These are phyloP conservation scores for Amorpha juglandis DNA, from an alignment of 2,888 invertebrate species.

Conservation along the genomic window DNA sequence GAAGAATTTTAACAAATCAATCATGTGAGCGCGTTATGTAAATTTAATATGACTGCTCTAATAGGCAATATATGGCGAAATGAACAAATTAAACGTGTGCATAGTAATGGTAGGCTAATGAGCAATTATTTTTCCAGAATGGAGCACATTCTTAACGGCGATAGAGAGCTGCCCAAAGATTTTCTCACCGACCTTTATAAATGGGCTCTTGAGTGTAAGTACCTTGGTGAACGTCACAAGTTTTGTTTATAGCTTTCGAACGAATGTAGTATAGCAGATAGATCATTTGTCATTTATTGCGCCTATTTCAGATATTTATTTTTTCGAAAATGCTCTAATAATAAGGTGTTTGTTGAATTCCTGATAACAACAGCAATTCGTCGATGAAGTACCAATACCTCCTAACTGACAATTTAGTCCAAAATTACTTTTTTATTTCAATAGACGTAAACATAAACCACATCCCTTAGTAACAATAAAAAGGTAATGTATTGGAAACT, in stretches of 20 bases:
- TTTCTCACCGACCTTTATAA: conserved; percentile 90
- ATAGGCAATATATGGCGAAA: conserved; percentile 13
- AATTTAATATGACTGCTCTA: conserved; percentile 13
- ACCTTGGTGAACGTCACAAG: conserved; percentile 37
- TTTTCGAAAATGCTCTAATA: too few species aligned
- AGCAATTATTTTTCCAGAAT: conserved; percentile 80
- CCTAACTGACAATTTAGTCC: too few species aligned
- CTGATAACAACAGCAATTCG: too few species aligned
- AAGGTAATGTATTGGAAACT: too few species aligned
- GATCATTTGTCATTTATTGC: neutral
- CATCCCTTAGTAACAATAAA: too few species aligned
- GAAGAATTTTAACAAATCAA: conserved; percentile 33
- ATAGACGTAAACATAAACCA: too few species aligned
- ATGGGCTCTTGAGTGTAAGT: conserved; percentile 93
- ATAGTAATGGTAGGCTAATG: conserved; percentile 41
- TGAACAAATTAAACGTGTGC: conserved; percentile 34
- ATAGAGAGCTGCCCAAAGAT: conserved; percentile 86
- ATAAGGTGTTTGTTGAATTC: too few species aligned
- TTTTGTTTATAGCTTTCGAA: conserved; percentile 18
- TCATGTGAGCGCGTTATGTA: neutral
- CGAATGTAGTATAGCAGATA: neutral
- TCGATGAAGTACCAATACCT: too few species aligned
- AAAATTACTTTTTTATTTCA: too few species aligned
- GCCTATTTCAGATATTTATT: too few species aligned
- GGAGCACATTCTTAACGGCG: conserved; percentile 84